Conservation (phyloP, 2,888 invertebrate species). For the Vesta saturnalis region DNA sequence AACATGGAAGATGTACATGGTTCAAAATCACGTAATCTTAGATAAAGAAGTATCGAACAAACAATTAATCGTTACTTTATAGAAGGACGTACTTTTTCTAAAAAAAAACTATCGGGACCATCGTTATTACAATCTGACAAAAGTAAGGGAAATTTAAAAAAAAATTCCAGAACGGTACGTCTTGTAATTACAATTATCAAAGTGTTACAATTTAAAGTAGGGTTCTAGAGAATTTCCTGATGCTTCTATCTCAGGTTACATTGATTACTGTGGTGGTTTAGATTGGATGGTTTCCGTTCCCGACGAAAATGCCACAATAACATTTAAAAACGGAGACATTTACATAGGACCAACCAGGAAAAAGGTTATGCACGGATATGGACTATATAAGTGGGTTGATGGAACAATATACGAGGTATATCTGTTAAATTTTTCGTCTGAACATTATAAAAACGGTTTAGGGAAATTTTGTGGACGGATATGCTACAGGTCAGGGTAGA, state of each 20-base stretch:
- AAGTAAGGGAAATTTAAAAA: not conserved
- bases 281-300: constrained; percentile 22
- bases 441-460: constrained; percentile 49
- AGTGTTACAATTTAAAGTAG: too few species aligned
- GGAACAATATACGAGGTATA: constrained; percentile 67
- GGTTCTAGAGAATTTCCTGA: not conserved
- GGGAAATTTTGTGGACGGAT: constrained; percentile 69
- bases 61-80: too few species aligned
- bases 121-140: not conserved
- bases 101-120: not conserved
- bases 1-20: too few species aligned
- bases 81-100: too few species aligned
- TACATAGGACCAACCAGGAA: constrained; percentile 67
- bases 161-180: not conserved
- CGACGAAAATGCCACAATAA: constrained; percentile 62
- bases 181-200: not conserved
- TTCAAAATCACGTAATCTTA: too few species aligned
- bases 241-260: not conserved
- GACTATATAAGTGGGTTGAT: constrained; percentile 68
- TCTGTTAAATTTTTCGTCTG: not conserved
- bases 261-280: not conserved
- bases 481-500: constrained; percentile 66
- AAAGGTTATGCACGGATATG: constrained; percentile 69
- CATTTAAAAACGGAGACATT: constrained; percentile 67
- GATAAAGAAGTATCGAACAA: too few species aligned